Base-by-base conservation (phyloP, 2,888 invertebrate species). In the Drosophila borborema region DNA sequence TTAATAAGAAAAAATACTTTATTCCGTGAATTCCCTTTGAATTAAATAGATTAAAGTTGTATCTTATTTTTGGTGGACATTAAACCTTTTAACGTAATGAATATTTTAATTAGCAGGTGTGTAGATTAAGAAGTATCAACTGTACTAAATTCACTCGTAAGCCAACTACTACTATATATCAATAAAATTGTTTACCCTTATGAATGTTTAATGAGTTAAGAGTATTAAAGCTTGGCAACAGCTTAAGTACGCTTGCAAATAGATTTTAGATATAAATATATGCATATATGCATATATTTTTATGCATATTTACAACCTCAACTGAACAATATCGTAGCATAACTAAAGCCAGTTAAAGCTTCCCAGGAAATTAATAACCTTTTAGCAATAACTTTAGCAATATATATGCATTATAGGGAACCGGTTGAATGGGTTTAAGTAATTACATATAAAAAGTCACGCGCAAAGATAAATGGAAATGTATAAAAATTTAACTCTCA, bases 231-330 rank as follows among this genome's bases (percentile, higher is more conserved):
- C 49, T n/a, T 31, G 31, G 34, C 34, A 36, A 36, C 3, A 20
- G 12, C 34, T 18, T 2, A 18, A 34, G 14, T 51, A 6, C 2
- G 8, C 1, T 14, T 14, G 7, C 31, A 18, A 51, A 34, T 51
- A 34, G 12, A 34, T 49, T 31, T 49, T 5, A n/a, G 5, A 31
- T 31, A 34, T 12, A 51, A 12, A 12, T 49, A 12, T 34, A 51
- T 49, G 6, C 12, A 18, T 12, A 18, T 12, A 36, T 51, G 18
- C 12, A 51, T 18, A 31, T 2, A 2, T 31, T 34, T 34, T 18
- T 6, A 51, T 34, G 51, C 49, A 51, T 34, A 51, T 20, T 51
- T 36, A 51, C 34, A 36, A 51, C 3, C 14, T 34, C 36, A 51
- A 14, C 34, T 18, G 2, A 12, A 18, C 2, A 34, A 34, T 6